Percentiles rank a stretch among this genome's conserved stretches.
These are phyloP conservation scores for Zygothrica quintamaculata DNA, from an alignment of 2,888 invertebrate genomes.

Conservation along the genomic window DNA sequence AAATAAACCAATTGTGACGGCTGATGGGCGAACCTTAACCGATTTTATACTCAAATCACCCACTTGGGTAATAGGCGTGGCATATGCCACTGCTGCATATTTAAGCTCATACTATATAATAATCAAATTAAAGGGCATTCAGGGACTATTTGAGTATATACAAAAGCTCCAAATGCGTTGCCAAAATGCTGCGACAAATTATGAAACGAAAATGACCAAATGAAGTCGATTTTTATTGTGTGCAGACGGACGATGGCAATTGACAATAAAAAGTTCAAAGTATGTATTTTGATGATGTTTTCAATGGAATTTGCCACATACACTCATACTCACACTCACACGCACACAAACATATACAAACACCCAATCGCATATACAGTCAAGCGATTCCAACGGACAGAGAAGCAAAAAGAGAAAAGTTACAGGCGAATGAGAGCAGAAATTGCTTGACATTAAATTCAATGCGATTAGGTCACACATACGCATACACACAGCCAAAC, in stretches of 20 bases:
- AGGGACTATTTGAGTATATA: constrained; percentile 23
- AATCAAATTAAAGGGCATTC: constrained; percentile 54
- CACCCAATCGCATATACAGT: constrained; percentile 11
- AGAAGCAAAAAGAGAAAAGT: constrained; percentile 29
- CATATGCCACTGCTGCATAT: constrained; percentile 1
- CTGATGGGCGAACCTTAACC: neutral
- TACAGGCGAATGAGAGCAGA: constrained; percentile 44
- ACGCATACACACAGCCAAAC: constrained; percentile 11
- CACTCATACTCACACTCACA: constrained; percentile 25
- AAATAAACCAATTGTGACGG: constrained; percentile 63
- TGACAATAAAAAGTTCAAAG: constrained; percentile 78
- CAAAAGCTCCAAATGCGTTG: neutral
- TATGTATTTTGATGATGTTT: constrained; percentile 70
- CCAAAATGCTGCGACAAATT: constrained; percentile 59
- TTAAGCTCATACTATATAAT: constrained; percentile 22
- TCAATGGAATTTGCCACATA: constrained; percentile 60
- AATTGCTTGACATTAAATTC: constrained; percentile 77
- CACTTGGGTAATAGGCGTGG: constrained; percentile 1
- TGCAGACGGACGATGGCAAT: constrained; percentile 57
- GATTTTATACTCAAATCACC: neutral
- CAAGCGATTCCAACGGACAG: constrained; percentile 21
- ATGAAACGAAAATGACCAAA: constrained; percentile 75
- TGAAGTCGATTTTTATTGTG: constrained; percentile 71
- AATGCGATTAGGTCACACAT: constrained; percentile 72
- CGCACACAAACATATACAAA: constrained; percentile 19